phyloP scores from a whole-genome alignment of 2,113 vertebrate species.

The Geococcyx californianus region DNA sequence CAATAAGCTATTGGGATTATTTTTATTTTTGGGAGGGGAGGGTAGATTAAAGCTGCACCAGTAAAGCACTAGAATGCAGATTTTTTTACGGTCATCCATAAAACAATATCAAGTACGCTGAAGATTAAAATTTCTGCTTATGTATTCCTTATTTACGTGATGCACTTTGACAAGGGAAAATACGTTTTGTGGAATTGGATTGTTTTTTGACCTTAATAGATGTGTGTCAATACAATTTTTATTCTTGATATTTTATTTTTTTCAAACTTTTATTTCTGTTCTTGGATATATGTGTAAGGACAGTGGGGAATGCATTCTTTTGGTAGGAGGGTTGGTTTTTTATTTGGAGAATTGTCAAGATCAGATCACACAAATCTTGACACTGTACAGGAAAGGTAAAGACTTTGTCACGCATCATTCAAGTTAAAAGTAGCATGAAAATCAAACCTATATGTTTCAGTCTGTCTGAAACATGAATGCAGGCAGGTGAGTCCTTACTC shows the following conservation, averaged over 20 bases:
- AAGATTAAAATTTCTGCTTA: neutral
- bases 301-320: neutral
- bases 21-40: fast-evolving
- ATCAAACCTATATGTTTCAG: neutral
- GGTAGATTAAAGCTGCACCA: neutral
- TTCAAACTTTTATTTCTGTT: neutral
- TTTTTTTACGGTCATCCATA: neutral
- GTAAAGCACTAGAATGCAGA: neutral
- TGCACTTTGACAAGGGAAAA: neutral
- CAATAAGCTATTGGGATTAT: too few species aligned
- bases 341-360: neutral
- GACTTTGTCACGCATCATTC: neutral
- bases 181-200: neutral
- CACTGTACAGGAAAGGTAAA: neutral
- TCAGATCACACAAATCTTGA: neutral
- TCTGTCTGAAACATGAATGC: neutral
- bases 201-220: neutral
- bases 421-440: neutral
- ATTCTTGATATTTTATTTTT: neutral
- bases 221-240: neutral
- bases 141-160: neutral
- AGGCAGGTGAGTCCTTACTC: neutral
- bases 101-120: neutral
- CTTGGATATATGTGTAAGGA: fast-evolving
- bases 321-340: neutral